Conservation (phyloP, 1,140 invertebrate species). For the Neotoxoptera formosana region DNA sequence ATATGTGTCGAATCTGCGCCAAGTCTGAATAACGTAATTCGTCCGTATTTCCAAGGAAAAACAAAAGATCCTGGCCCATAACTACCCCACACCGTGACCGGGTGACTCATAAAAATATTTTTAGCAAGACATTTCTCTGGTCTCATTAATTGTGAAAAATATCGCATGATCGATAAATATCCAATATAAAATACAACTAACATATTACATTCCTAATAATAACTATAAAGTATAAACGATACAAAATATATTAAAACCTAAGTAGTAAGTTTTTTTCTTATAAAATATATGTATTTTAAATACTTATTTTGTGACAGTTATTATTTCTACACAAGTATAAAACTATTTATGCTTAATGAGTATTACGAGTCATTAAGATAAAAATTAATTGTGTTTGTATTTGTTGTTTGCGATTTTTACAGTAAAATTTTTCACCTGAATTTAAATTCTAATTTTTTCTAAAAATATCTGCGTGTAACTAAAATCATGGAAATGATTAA, state of each 20-base stretch:
- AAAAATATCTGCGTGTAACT: not conserved
- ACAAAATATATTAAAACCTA: too few species aligned
- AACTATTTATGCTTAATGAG: too few species aligned
- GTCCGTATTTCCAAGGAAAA: not conserved
- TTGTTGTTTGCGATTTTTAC: not conserved
- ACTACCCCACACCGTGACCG: too few species aligned
- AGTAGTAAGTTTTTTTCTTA: too few species aligned
- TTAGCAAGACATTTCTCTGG: not conserved
- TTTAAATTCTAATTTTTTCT: not conserved
- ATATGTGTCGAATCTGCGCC: not conserved
- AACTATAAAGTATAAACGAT: too few species aligned
- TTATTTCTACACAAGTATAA: too few species aligned
- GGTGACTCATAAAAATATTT: not conserved
- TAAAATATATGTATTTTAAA: too few species aligned
- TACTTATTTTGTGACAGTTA: too few species aligned
- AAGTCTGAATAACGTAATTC: not conserved
- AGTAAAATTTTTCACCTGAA: not conserved
- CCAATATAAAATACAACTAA: not conserved
- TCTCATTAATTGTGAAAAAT: not conserved
- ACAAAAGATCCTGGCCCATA: not conserved
- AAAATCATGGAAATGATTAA: not conserved
- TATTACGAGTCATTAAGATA: not conserved
- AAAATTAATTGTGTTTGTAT: not conserved
- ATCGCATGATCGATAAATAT: not conserved
- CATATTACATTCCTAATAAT: too few species aligned